Percentiles rank a stretch among this genome's conserved stretches.
Evolutionary conservation across 1,140 invertebrate species (phyloP).

Genomic region (Cotesia chilonis): DNA sequence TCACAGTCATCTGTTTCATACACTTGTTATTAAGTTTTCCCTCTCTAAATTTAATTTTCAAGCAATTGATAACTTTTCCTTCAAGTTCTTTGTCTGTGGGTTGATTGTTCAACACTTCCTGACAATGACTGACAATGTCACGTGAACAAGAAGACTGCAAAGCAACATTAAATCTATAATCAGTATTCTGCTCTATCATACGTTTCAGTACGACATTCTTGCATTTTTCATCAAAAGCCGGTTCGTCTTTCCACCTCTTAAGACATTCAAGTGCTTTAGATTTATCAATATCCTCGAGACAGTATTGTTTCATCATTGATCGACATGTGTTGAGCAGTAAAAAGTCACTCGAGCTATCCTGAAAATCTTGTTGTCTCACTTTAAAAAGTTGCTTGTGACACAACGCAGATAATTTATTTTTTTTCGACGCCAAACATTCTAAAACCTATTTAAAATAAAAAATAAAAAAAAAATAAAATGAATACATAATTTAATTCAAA

Average conservation of each 20-base stretch:
- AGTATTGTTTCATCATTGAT: conserved; percentile 84
- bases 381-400: conserved; percentile 87
- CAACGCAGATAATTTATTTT: conserved; percentile 70
- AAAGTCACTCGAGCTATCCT: conserved; percentile 87
- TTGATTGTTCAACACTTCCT: conserved; percentile 64
- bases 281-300: conserved; percentile 75
- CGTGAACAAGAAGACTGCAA: conserved; percentile 80
- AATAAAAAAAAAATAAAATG: conserved; percentile 41
- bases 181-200: conserved; percentile 91
- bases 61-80: conserved; percentile 72
- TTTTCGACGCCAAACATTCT: conserved; percentile 85
- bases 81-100: conserved; percentile 63
- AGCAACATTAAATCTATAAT: conserved; percentile 91
- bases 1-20: conserved; percentile 80
- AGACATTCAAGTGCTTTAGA: conserved; percentile 77
- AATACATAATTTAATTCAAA: conserved; percentile 28
- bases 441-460: conserved; percentile 70
- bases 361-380: conserved; percentile 84
- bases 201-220: conserved; percentile 85
- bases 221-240: conserved; percentile 86
- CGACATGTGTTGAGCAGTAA: conserved; percentile 83
- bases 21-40: conserved; percentile 78
- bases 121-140: conserved; percentile 75
- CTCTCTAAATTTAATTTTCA: conserved; percentile 80
- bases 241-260: conserved; percentile 81